phyloP scores from a whole-genome alignment of 2,797 vertebrate genomes.

The Paguma larvata region DNA sequence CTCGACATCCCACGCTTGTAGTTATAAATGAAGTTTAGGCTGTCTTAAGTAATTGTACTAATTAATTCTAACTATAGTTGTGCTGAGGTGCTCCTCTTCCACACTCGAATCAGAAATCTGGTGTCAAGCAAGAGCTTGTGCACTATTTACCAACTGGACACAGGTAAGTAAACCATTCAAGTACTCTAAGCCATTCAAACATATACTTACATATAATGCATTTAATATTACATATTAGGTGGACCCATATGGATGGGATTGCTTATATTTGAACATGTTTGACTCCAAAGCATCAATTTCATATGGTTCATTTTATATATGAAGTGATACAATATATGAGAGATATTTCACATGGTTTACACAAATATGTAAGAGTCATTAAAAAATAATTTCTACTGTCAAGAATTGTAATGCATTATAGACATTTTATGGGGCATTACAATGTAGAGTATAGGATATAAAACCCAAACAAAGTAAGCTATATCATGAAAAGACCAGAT shows the following conservation, averaged over 20 bases:
- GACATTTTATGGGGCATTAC: not conserved
- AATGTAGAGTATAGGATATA: not conserved
- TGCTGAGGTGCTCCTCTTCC: not conserved
- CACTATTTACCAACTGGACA: not conserved
- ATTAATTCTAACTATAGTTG: constrained; percentile 39
- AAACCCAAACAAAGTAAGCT: not conserved
- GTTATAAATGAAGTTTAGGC: constrained; percentile 49
- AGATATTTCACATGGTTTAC: not conserved
- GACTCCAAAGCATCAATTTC: not conserved
- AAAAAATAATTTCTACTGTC: constrained; percentile 5
- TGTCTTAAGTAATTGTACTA: constrained; percentile 45
- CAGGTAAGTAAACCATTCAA: not conserved
- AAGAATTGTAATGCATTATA: constrained; percentile 8
- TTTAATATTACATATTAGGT: not conserved
- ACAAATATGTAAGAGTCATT: not conserved
- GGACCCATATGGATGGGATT: not conserved
- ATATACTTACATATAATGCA: not conserved
- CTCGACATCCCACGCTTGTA: not conserved
- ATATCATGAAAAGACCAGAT: not conserved
- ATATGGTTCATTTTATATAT: not conserved
- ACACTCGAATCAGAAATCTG: not conserved
- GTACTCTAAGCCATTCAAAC: not conserved
- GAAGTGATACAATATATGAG: not conserved
- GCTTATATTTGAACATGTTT: not conserved
- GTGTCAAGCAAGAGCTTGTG: not conserved